Conservation (phyloP, 2,888 invertebrate genomes). For the Chironomus tentans region DNA sequence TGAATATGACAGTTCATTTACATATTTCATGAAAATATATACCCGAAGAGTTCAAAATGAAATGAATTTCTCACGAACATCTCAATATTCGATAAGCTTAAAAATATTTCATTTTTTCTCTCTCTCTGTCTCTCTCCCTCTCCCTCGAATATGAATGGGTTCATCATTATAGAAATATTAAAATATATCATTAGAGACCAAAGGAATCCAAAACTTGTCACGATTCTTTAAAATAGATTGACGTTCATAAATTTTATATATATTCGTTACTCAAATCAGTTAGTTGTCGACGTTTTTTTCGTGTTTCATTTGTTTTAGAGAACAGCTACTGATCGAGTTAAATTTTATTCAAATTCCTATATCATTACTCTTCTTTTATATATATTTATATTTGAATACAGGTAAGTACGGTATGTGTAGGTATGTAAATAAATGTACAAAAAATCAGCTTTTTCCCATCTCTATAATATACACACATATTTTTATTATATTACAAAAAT, state of each 20-base stretch:
- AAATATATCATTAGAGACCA: background rate
- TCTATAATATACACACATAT: background rate
- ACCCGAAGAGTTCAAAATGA: background rate
- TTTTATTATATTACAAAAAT: background rate
- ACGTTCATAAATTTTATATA: conserved; percentile 9
- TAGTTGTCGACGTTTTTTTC: conserved; percentile 5
- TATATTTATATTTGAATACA: background rate
- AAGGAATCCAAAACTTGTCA: conserved; percentile 26
- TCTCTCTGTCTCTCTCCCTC: too few relatives aligned
- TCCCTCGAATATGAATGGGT: background rate
- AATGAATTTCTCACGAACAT: conserved; percentile 4
- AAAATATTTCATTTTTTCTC: background rate
- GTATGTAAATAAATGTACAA: too few relatives aligned
- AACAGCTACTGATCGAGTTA: conserved; percentile 14
- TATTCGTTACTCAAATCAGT: background rate
- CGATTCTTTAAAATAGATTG: conserved; percentile 20
- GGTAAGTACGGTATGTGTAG: too few relatives aligned
- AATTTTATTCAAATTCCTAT: conserved; percentile 17
- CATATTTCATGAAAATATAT: background rate
- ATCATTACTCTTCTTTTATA: conserved; percentile 13
- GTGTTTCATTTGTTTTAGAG: conserved; percentile 25
- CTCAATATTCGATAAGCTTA: too few relatives aligned
- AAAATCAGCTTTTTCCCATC: background rate
- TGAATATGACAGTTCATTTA: too few relatives aligned
- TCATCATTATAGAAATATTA: conserved; percentile 3